These are phyloP conservation scores for Oreocharis arfaki DNA, from an alignment of 2,113 vertebrate genomes.

Conservation along the genomic window DNA sequence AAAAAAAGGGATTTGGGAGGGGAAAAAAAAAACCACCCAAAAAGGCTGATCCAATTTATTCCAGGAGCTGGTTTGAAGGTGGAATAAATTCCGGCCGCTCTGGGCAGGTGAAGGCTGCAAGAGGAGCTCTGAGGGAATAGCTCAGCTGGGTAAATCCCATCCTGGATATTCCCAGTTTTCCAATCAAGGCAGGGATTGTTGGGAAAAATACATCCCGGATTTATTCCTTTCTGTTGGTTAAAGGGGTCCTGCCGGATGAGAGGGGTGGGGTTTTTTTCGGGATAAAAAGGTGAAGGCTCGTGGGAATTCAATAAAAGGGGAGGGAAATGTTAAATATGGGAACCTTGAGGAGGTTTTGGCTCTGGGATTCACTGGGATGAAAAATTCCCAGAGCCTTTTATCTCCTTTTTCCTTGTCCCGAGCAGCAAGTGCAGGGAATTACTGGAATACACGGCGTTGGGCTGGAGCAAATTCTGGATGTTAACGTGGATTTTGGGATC, in stretches of 20 bases:
- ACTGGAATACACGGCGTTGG: rapidly evolving
- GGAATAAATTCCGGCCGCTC: not conserved
- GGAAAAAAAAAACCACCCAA: not conserved
- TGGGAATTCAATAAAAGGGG: not conserved
- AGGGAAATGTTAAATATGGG: not conserved
- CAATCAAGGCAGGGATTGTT: not conserved
- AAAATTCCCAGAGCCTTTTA: not conserved
- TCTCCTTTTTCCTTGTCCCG: not conserved
- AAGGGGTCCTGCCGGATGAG: not conserved
- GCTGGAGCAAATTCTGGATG: not conserved
- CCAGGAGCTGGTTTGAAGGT: not conserved
- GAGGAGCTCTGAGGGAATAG: not conserved
- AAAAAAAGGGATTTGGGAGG: rapidly evolving
- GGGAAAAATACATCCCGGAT: rapidly evolving
- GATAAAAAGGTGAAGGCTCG: rapidly evolving
- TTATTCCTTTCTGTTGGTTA: not conserved
- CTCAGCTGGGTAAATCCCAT: not conserved
- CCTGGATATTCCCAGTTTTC: not conserved
- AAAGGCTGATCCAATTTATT: not conserved
- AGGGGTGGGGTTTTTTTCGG: not conserved
- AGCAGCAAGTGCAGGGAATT: not conserved
- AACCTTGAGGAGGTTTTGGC: not conserved
- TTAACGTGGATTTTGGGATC: rapidly evolving
- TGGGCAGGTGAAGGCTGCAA: rapidly evolving
- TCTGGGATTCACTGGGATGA: not conserved